phyloP scores from a whole-genome alignment of 1,140 invertebrate species.

The Hypothenemus hampei region DNA sequence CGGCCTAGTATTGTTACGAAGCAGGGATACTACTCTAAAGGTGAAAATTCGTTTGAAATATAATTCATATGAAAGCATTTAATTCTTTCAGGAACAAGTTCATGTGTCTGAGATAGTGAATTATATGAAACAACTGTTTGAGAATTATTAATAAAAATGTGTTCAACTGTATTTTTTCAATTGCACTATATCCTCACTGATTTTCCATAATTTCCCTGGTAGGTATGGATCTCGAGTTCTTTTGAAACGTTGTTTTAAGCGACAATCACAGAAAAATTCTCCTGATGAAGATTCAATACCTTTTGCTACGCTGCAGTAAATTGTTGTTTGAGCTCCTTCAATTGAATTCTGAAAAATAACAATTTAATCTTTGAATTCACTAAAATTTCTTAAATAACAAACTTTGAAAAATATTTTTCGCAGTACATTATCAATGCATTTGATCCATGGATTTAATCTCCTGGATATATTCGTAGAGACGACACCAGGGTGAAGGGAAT shows the following conservation, averaged over 20 bases:
- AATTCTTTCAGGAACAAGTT: constrained; percentile 48
- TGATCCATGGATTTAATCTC: not conserved
- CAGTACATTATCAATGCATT: too few species aligned
- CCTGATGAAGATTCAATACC: constrained; percentile 51
- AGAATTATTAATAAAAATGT: constrained; percentile 42
- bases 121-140: constrained; percentile 46
- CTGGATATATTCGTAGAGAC: constrained; percentile 11
- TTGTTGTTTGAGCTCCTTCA: constrained; percentile 75
- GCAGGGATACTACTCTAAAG: constrained; percentile 66
- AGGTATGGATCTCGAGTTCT: constrained; percentile 20
- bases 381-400: too few species aligned
- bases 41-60: constrained; percentile 36
- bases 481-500: constrained; percentile 75
- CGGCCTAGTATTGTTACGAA: constrained; percentile 67
- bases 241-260: constrained; percentile 5
- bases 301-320: constrained; percentile 70
- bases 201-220: constrained; percentile 25
- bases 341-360: constrained; percentile 59
- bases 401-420: too few species aligned
- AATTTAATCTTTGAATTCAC: not conserved
- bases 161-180: too few species aligned
- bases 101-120: constrained; percentile 49
- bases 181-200: constrained; percentile 25
- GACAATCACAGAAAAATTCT: constrained; percentile 26
- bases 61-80: constrained; percentile 3